Evolutionary conservation across 2,113 vertebrate genomes (phyloP).

Genomic region (Redunca redunca): DNA sequence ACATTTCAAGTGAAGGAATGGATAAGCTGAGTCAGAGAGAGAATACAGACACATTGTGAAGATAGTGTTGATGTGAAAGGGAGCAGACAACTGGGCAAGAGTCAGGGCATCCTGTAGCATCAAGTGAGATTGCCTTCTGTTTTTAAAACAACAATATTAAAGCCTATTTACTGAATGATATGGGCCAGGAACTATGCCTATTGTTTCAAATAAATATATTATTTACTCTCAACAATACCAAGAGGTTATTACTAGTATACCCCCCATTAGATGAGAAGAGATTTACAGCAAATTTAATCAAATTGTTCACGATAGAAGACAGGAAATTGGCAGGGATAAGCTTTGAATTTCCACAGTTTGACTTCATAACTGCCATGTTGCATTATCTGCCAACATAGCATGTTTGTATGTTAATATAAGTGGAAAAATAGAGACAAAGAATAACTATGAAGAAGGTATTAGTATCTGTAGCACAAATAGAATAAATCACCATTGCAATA

Average conservation of each 20-base stretch:
- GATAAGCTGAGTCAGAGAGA: neutral
- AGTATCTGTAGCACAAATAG: neutral
- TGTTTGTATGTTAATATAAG: neutral
- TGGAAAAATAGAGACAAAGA: neutral
- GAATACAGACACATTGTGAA: neutral
- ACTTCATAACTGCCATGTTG: neutral
- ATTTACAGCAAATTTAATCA: neutral
- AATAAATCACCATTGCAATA: neutral
- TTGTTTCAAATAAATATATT: neutral
- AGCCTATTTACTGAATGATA: neutral
- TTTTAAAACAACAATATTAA: constrained; percentile 8
- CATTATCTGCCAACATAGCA: neutral
- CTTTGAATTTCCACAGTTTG: neutral
- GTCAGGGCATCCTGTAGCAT: neutral
- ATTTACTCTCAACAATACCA: neutral
- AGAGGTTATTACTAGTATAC: neutral
- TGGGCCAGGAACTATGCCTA: neutral
- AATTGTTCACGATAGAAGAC: neutral
- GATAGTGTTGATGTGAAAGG: neutral
- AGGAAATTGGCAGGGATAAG: neutral
- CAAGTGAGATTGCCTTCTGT: neutral
- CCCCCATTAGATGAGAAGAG: neutral
- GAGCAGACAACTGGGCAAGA: neutral
- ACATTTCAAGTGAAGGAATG: neutral
- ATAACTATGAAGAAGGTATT: neutral